A percentile compares a stretch with the other conserved stretches of the same genome.
Evolutionary conservation across 2,888 invertebrate genomes (phyloP).

Genomic region (Clanis bilineata): DNA sequence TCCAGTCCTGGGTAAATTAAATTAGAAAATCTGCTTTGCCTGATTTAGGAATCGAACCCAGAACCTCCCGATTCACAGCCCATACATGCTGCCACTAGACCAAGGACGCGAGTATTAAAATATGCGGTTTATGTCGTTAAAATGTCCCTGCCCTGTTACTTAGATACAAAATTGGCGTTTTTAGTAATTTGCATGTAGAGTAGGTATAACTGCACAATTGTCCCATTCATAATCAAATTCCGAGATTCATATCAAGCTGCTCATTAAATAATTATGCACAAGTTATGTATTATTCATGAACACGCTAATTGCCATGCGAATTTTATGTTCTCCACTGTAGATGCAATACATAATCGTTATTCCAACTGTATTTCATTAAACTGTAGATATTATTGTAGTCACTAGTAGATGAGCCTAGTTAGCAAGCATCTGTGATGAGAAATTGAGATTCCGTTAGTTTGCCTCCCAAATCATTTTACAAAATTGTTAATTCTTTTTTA

Average conservation of each 20-base stretch:
- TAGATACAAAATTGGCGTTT: neutral
- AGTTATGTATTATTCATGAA: constrained; percentile 7
- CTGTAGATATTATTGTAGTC: neutral
- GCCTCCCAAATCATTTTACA: too few relatives aligned
- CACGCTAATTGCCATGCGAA: constrained; percentile 10
- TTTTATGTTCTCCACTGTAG: constrained; percentile 1
- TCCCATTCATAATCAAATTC: constrained; percentile 11
- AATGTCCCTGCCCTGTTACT: too few relatives aligned
- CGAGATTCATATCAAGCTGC: neutral
- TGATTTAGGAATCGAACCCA: too few relatives aligned
- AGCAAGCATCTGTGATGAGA: neutral
- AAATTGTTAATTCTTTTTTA: neutral
- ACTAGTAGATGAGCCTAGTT: neutral
- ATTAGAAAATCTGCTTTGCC: too few relatives aligned
- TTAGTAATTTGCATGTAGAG: neutral
- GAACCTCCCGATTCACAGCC: too few relatives aligned
- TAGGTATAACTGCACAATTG: neutral
- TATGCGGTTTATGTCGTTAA: neutral
- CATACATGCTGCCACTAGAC: too few relatives aligned
- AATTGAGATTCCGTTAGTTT: too few relatives aligned
- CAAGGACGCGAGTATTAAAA: too few relatives aligned
- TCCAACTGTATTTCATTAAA: neutral
- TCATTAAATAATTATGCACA: constrained; percentile 10
- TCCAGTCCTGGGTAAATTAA: too few relatives aligned
- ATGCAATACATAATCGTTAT: neutral